phyloP scores from a whole-genome alignment of 2,888 invertebrate genomes.

The Lithophane leautieri region DNA sequence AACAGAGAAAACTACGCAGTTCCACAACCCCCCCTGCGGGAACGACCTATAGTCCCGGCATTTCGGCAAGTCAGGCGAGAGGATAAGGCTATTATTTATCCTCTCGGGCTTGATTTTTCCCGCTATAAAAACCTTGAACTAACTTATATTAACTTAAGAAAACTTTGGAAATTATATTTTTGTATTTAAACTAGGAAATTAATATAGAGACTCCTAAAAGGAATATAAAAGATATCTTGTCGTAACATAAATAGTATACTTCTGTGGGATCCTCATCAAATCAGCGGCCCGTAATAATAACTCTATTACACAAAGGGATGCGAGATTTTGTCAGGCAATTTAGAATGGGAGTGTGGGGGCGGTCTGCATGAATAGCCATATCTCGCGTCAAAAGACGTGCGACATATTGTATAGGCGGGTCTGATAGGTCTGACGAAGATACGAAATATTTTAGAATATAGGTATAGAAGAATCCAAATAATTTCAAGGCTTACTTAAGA shows the following conservation, averaged over 20 bases:
- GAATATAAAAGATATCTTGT: slow-evolving; percentile 32
- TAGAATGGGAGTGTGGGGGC: slow-evolving; percentile 79
- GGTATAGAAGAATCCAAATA: neutral
- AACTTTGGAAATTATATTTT: neutral
- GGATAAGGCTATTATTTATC: slow-evolving; percentile 69
- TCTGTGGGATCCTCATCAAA: slow-evolving; percentile 79
- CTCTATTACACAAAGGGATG: slow-evolving; percentile 84
- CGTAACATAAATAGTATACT: slow-evolving; percentile 60
- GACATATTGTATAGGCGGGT: slow-evolving; percentile 67
- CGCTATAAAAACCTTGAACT: slow-evolving; percentile 3
- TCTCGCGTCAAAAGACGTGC: slow-evolving; percentile 69
- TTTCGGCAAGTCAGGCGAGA: slow-evolving; percentile 69
- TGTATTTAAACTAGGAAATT: neutral
- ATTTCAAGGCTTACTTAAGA: neutral
- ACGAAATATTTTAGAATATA: neutral
- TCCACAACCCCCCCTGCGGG: slow-evolving; percentile 75
- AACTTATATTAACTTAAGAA: neutral
- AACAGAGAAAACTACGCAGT: slow-evolving; percentile 87
- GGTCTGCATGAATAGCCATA: slow-evolving; percentile 72
- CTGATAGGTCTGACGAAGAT: slow-evolving; percentile 31
- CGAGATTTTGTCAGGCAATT: slow-evolving; percentile 85
- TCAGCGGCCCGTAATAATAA: slow-evolving; percentile 86
- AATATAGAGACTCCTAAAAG: neutral
- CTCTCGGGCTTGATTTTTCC: slow-evolving; percentile 30
- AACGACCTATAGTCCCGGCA: slow-evolving; percentile 67